These are phyloP conservation scores for Microcaecilia unicolor DNA, from an alignment of 2,797 vertebrate genomes.

Conservation along the genomic window DNA sequence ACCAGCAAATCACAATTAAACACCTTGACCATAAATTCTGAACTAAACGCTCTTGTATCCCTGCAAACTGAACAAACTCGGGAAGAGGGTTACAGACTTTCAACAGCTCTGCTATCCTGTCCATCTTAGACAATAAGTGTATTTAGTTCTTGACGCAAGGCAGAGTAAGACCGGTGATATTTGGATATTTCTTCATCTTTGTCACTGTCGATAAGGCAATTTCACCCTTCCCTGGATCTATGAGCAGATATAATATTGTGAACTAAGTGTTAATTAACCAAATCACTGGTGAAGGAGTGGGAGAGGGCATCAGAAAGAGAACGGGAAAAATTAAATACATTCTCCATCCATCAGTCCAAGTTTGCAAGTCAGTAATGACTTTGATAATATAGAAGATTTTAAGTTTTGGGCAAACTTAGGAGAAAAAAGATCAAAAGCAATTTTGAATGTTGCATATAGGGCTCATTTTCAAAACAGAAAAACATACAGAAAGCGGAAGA, in stretches of 20 bases:
- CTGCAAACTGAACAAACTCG: too few species aligned
- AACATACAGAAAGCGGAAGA: too few species aligned
- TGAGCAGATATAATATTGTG: conserved; percentile 35
- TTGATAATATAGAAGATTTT: conserved; percentile 14
- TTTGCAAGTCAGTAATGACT: conserved; percentile 13
- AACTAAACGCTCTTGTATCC: too few species aligned
- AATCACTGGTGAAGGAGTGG: conserved; percentile 24
- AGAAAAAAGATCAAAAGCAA: too few species aligned
- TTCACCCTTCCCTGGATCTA: conserved; percentile 40
- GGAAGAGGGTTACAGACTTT: background rate
- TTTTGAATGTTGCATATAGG: too few species aligned
- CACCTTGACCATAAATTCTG: too few species aligned
- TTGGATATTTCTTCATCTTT: conserved; percentile 32
- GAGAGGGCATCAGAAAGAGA: conserved; percentile 16
- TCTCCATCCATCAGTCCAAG: conserved; percentile 18
- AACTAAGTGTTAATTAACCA: conserved; percentile 44
- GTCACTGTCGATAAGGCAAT: conserved; percentile 34
- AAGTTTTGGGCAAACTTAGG: too few species aligned
- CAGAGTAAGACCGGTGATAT: conserved; percentile 10
- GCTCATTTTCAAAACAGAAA: too few species aligned
- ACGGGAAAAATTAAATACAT: conserved; percentile 20
- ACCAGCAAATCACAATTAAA: too few species aligned
- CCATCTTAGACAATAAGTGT: conserved; percentile 3
- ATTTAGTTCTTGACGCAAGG: conserved; percentile 28
- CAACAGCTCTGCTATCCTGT: conserved; percentile 6